Conservation (phyloP, 2,888 invertebrate species). For the Netelia virgata region DNA sequence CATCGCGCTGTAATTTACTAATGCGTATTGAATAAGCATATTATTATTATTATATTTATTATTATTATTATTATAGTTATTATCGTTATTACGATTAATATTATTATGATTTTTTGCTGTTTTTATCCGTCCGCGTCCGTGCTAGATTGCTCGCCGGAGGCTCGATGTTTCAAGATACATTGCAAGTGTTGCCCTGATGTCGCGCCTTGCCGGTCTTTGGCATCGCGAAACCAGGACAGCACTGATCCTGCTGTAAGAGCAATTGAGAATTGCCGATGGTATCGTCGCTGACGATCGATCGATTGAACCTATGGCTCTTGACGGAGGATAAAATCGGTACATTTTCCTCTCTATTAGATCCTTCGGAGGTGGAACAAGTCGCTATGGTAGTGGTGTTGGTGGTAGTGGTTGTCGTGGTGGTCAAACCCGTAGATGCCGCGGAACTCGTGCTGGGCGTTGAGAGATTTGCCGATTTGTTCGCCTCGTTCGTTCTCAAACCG, state of each 20-base stretch:
- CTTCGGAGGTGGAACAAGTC: constrained; percentile 72
- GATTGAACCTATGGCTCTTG: constrained; percentile 58
- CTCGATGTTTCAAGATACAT: constrained; percentile 78
- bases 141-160: too few species aligned
- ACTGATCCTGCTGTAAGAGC: constrained; percentile 83
- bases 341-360: constrained; percentile 63
- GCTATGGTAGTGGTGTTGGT: constrained; percentile 53
- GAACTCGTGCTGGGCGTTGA: background rate
- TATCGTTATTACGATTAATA: constrained; percentile 1
- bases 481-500: constrained; percentile 63
- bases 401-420: background rate
- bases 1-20: background rate
- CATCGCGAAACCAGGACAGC: constrained; percentile 86
- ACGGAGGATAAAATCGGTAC: constrained; percentile 33
- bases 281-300: constrained; percentile 69
- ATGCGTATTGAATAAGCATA: background rate
- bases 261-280: constrained; percentile 76
- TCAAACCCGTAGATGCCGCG: background rate
- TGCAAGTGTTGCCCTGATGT: constrained; percentile 85
- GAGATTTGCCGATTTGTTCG: background rate
- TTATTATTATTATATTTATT: constrained; percentile 9
- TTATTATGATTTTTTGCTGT: background rate
- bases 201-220: constrained; percentile 82
- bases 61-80: constrained; percentile 14
- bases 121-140: too few species aligned